Percentiles rank a stretch among this genome's conserved stretches.
phyloP scores from a whole-genome alignment of 1,140 invertebrate species.

The Ceratosolen fusciceps region DNA sequence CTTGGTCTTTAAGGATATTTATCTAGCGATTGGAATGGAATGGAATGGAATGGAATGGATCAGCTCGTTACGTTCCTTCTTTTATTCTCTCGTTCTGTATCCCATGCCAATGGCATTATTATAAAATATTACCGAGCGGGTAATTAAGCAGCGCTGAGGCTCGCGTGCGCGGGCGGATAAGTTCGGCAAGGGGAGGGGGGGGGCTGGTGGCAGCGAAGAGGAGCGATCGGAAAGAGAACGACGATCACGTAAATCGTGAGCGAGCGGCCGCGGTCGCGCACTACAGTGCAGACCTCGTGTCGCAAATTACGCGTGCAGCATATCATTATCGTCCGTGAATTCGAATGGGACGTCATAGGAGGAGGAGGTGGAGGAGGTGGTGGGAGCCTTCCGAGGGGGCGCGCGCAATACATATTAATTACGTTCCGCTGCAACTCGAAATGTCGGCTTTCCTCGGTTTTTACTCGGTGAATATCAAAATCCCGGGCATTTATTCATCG shows the following conservation, averaged over 20 bases:
- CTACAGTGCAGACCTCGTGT: neutral
- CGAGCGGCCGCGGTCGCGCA: neutral
- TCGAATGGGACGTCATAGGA: slow-evolving; percentile 45
- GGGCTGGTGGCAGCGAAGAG: slow-evolving; percentile 63
- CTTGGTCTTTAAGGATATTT: no score
- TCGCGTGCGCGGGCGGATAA: slow-evolving; percentile 10
- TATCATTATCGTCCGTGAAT: slow-evolving; percentile 46
- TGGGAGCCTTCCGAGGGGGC: no score
- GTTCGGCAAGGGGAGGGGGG: slow-evolving; percentile 57
- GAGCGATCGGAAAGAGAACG: slow-evolving; percentile 65
- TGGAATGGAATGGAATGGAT: no score
- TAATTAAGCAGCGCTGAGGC: no score
- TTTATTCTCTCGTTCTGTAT: no score
- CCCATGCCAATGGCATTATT: no score
- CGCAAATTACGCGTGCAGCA: slow-evolving; percentile 43
- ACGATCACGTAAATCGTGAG: slow-evolving; percentile 34
- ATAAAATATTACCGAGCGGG: no score
- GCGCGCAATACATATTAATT: slow-evolving; percentile 49
- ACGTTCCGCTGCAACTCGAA: slow-evolving; percentile 47
- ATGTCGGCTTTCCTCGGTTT: neutral
- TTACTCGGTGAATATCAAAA: slow-evolving; percentile 33
- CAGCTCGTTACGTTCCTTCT: no score
- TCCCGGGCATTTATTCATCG: slow-evolving; percentile 10
- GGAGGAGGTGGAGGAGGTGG: no score
- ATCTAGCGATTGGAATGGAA: no score